Conservation (phyloP, 2,797 vertebrate genomes). For the Prionace glauca region DNA sequence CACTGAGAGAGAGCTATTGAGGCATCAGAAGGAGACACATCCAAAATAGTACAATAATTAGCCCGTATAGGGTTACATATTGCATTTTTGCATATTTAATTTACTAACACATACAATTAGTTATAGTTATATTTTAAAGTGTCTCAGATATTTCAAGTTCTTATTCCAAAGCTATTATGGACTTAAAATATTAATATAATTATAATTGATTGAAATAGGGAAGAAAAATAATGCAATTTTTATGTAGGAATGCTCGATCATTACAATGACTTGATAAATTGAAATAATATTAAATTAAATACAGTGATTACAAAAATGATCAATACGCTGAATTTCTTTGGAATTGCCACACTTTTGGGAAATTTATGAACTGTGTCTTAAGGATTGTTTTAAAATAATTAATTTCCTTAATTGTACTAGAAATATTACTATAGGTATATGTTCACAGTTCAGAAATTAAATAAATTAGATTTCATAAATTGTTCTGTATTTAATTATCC, state of each 20-base stretch:
- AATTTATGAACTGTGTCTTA: neutral
- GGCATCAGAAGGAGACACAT: neutral
- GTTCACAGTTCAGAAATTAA: conserved; percentile 17
- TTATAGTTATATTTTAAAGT: neutral
- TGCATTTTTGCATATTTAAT: neutral
- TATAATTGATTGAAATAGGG: neutral
- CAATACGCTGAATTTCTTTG: neutral
- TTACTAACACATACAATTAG: neutral
- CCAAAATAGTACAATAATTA: neutral
- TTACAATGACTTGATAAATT: conserved; percentile 8
- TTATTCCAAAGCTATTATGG: conserved; percentile 1
- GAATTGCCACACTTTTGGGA: neutral
- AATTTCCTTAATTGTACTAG: neutral
- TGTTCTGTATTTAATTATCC: neutral
- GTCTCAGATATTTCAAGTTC: neutral
- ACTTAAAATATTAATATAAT: neutral
- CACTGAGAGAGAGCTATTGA: neutral
- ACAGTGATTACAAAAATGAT: conserved; percentile 2
- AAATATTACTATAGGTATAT: no score
- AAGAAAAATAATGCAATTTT: neutral
- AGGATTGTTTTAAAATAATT: conserved; percentile 10
- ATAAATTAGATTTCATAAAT: neutral
- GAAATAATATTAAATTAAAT: neutral
- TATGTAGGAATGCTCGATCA: neutral
- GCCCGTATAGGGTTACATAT: neutral